phyloP scores from a whole-genome alignment of 2,888 invertebrate genomes.

The Drosophila eohydei region DNA sequence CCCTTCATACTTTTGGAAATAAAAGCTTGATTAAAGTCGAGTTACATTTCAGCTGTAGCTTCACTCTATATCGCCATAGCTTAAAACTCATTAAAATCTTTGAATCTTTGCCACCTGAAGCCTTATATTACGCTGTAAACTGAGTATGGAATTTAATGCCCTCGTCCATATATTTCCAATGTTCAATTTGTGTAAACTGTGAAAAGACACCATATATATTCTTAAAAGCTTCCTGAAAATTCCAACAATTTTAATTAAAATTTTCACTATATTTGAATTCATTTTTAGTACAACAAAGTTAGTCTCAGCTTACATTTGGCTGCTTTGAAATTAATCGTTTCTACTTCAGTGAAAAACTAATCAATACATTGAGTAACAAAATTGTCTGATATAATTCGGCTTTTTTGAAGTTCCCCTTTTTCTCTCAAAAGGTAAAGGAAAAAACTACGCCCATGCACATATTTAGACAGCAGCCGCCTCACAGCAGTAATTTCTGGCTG shows the following conservation, averaged over 20 bases:
- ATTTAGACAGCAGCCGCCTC: slow-evolving; percentile 40
- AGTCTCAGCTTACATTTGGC: no score
- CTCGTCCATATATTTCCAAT: no score
- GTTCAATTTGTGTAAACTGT: no score
- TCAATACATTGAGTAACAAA: background rate
- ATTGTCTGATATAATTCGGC: slow-evolving; percentile 27
- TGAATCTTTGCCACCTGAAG: no score
- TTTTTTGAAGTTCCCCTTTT: slow-evolving; percentile 38
- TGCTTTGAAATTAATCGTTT: background rate
- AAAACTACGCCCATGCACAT: slow-evolving; percentile 57
- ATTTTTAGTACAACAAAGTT: background rate
- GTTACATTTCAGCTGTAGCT: no score
- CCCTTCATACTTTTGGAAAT: no score
- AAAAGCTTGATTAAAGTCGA: no score
- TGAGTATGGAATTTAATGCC: no score
- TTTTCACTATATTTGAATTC: background rate
- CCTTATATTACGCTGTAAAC: no score
- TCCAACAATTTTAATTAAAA: background rate
- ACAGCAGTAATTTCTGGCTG: slow-evolving; percentile 7
- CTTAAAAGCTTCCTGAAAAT: background rate
- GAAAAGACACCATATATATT: background rate
- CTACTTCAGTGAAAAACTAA: background rate
- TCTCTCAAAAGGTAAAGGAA: background rate
- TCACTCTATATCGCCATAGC: no score
- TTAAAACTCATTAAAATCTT: no score